Evolutionary conservation across 2,888 invertebrate species (phyloP), one percentile per base, ranked within the genome.

Genomic region (Conistra vaccinii): DNA sequence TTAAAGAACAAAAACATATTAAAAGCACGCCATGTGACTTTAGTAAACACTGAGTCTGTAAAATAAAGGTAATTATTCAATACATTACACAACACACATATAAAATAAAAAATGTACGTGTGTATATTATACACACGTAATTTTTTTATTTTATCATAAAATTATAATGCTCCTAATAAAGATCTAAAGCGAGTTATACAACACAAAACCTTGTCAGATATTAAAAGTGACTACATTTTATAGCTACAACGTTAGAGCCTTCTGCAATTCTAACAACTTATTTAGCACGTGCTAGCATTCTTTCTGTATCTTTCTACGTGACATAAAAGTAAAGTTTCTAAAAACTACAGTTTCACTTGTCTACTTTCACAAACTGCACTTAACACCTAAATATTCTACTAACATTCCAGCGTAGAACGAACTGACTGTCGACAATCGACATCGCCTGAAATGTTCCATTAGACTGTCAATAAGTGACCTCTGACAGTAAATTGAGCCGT

Each of bases 401-500:
- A 55, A 51, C 48, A 66, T 70, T 53, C 69, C 35, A 65, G 9
- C 23, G 32, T 45, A 51, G 17, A 26, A 29, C 39, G 23, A 63
- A 10, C n/a, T n/a, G 26, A 45, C 72, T 76, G 82, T 85, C 76
- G 48, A 62, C n/a, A 42, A n/a, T 81, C 51, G 42, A 63, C 45
- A 57, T 26, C 23, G n/a, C 17, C 39, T 71, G 55, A 66, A 77
- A 83, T 65, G 66, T 55, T 77, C 83, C 72, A 78, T 78, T 83
- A 74, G 42, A 35, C 72, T 72, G 86, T 78, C 74, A 73, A 60
- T 78, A 66, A 72, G 42, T 85, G 57, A 72, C 72, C 71, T 71
- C 69, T 58, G 62, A 45, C 53, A 51, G 62, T 62, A 32, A 73
- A 73, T 74, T 70, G 63, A 74, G 67, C 60, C 70, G 39, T 83